Base-by-base conservation (phyloP, 2,888 invertebrate species). In the Andrena chrysosceles region DNA sequence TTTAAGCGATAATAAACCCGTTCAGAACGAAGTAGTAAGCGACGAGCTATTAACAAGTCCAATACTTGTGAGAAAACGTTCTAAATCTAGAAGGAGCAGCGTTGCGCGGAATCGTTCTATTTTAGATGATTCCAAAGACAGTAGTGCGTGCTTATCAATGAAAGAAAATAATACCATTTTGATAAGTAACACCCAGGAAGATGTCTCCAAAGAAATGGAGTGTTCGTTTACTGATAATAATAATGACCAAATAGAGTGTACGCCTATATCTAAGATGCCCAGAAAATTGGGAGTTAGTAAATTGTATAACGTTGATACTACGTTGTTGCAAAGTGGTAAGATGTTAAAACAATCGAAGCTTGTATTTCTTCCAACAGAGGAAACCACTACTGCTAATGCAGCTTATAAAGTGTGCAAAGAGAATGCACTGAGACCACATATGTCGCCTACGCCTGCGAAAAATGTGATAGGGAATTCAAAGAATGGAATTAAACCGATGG, bases 321-420 rank as follows among this genome's bases (percentile, higher is more conserved):
- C 81, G 48, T 66, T 87, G 23, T 71, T 82, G 7, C 56, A 78
- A 2, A 80, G 77, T 68, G 90, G 91, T 2, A 91, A 90, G 70
- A 90, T 85, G 68, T 59, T 90, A 3, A 90, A 85, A 60, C 93
- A 93, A 71, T 84, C 91, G 3, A 91, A 80, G 33, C 85, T 93
- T 31, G 29, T 87, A 33, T 76, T 92, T 31, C 66, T 87, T 67
- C 85, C 84, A 67, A 42, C 77, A 0, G 68, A 85, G n/a, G 60
- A 84, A 63, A 86, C 87, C 33, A 67, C 75, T 16, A 67, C 75
- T 16, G 85, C 90, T 68, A 54, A 85, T 13, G 66, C 69, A 33
- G 62, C 13, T 48, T 16, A 20, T 31, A 23, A 52, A 26, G 7
- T 13, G 7, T 16, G 35, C 0, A 62, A 62, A n/a, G 33, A 26